Evolutionary conservation across 2,113 vertebrate genomes (phyloP).

Genomic region (Ctenomys sociabilis): DNA sequence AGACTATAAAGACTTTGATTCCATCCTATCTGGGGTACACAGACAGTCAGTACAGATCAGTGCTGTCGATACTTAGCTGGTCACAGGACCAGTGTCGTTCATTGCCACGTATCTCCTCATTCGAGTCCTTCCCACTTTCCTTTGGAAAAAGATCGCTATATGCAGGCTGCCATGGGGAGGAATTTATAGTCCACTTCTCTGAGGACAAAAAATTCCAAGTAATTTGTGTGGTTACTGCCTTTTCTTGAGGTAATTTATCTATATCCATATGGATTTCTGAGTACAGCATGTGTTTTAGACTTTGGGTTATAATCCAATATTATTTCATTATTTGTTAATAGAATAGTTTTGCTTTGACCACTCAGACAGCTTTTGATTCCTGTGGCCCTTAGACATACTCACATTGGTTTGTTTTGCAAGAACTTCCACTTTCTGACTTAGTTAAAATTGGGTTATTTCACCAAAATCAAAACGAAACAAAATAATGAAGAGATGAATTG

Average conservation of each 20-base stretch:
- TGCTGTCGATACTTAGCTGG: neutral
- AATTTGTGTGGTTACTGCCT: neutral
- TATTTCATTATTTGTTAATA: neutral
- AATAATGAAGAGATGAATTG: neutral
- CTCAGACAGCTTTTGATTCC: neutral
- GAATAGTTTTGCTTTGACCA: neutral
- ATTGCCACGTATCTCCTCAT: fast-evolving
- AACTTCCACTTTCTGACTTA: neutral
- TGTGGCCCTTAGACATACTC: neutral
- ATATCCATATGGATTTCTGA: neutral
- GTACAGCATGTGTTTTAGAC: neutral
- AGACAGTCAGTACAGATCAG: too few relatives aligned
- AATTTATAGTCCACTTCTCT: neutral
- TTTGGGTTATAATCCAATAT: neutral
- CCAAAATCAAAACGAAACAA: neutral
- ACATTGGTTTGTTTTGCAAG: neutral
- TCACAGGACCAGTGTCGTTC: neutral
- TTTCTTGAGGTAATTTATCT: neutral
- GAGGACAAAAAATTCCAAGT: neutral
- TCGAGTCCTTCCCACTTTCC: too few relatives aligned
- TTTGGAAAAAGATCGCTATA: neutral
- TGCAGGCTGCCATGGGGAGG: neutral
- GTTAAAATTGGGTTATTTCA: neutral
- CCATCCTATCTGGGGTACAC: neutral
- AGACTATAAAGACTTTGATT: neutral